Evolutionary conservation across 2,113 vertebrate species (phyloP), one percentile per base, ranked within the genome.

Genomic region (Rhea pennata): DNA sequence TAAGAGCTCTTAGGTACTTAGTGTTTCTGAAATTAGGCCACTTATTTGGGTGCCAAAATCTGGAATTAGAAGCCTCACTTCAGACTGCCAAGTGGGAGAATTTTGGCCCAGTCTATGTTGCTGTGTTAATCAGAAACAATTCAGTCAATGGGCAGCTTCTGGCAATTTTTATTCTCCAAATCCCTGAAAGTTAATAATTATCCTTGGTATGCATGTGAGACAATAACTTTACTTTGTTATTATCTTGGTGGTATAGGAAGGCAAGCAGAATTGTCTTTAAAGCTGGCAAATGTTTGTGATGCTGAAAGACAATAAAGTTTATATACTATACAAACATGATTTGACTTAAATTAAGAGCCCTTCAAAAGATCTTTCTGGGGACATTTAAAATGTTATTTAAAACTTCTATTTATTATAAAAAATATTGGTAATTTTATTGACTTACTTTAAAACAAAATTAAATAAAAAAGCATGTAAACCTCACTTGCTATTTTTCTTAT

Each of bases 401-500:
- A 79, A 66, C 64, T 61, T 2, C 6, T 71, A 3, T 36, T 69
- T 70, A 29, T 56, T 85, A 54, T 84, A 14, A 54, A 12, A 85
- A 65, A 56, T 1, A 3, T 36, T 46, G 54, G 6, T 48, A 71
- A 36, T 31, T 96, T 62, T 58, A n/a, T 50, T 85, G 12, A 7
- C 65, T 89, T 87, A 29, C 46, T 92, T 90, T 33, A 69, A 95
- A 82, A 74, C 50, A 3, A 84, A 88, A 33, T 31, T 36, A 36
- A 36, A 26, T 5, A 10, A 53, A 53, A 73, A 36, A 6, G 3
- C 7, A 8, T 19, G 29, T 31, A 40, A 86, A 1, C 46, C 46
- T 97, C 76, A 96, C 42, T 95, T 75, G 14, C 54, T 40, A 36
- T 66, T 95, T 53, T 93, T 62, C 96, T 95, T 95, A 59, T 85